Evolutionary conservation across 2,888 invertebrate genomes (phyloP).

Genomic region (Orchestes rusci): DNA sequence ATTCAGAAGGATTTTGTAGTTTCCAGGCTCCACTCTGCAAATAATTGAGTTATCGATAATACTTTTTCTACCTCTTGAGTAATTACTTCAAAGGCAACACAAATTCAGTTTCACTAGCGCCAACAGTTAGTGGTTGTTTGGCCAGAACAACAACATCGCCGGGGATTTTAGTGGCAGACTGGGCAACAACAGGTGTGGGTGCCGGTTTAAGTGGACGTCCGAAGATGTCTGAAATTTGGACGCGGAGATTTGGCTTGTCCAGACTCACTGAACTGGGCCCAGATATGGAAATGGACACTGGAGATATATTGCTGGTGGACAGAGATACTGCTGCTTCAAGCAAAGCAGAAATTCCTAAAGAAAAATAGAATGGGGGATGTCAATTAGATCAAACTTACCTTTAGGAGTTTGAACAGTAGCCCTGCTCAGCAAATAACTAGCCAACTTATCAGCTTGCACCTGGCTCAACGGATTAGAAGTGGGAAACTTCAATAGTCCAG

Average conservation of each 20-base stretch:
- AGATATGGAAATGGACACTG: conserved; percentile 74
- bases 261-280: conserved; percentile 71
- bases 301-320: conserved; percentile 52
- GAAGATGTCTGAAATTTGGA: conserved; percentile 67
- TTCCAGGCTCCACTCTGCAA: conserved; percentile 62
- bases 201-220: conserved; percentile 64
- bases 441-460: conserved; percentile 81
- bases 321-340: conserved; percentile 66
- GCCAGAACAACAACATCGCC: conserved; percentile 72
- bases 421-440: conserved; percentile 73
- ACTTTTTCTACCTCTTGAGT: background rate
- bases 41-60: too few relatives aligned
- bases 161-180: conserved; percentile 63
- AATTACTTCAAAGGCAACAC: conserved; percentile 63
- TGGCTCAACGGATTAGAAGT: conserved; percentile 63
- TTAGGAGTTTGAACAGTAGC: conserved; percentile 81
- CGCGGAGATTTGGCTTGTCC: conserved; percentile 63
- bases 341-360: conserved; percentile 56
- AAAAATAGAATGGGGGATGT: background rate
- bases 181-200: conserved; percentile 62
- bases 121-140: conserved; percentile 51
- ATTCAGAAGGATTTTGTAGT: conserved; percentile 74
- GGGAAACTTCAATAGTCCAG: conserved; percentile 47
- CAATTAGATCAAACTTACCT: conserved; percentile 46
- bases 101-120: conserved; percentile 60